These are phyloP conservation scores for Polypedilum pembai DNA, from an alignment of 1,140 invertebrate species.

Conservation along the genomic window DNA sequence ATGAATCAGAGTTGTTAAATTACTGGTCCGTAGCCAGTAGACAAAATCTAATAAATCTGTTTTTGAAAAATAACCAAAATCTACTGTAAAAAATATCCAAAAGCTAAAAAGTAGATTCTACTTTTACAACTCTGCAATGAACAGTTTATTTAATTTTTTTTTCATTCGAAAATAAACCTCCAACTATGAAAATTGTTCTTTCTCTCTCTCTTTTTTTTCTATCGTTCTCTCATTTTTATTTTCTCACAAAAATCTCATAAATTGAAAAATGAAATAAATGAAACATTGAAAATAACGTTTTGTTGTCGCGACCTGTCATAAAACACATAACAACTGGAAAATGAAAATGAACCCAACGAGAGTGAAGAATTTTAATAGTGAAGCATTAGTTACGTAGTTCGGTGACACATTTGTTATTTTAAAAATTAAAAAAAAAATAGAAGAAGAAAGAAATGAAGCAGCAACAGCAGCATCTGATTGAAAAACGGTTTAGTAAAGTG, in stretches of 20 bases:
- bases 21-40: no score
- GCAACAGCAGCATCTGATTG: background rate
- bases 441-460: background rate
- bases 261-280: background rate
- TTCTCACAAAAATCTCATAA: background rate
- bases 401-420: constrained; percentile 18
- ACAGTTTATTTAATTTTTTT: no score
- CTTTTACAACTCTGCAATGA: no score
- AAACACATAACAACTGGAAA: constrained; percentile 18
- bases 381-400: background rate
- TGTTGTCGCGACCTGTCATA: constrained; percentile 10
- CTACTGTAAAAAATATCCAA: no score
- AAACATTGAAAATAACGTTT: constrained; percentile 10
- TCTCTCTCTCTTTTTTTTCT: background rate
- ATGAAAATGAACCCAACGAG: background rate
- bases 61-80: no score
- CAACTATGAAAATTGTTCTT: background rate
- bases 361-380: background rate
- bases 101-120: no score
- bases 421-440: background rate
- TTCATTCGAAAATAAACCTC: background rate
- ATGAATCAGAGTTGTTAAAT: no score
- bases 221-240: background rate
- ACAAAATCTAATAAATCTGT: no score
- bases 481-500: constrained; percentile 4